A percentile compares a stretch with the other conserved stretches of the same genome.
phyloP scores from a whole-genome alignment of 35 echinoderm and acorn worm species.

The Strongylocentrotus purpuratus region DNA sequence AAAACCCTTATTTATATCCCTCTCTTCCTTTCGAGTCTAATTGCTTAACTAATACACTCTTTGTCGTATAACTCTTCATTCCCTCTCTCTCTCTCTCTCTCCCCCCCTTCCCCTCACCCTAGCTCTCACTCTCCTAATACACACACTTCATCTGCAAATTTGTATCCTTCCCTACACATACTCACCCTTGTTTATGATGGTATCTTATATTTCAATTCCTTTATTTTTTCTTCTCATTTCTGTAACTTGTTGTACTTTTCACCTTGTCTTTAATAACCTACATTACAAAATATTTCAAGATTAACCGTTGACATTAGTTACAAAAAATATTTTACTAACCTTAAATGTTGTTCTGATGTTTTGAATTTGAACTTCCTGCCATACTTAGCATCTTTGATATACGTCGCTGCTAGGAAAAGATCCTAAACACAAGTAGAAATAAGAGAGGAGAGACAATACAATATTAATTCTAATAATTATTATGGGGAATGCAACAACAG shows the following conservation, averaged over 20 bases:
- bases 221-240: too few relatives aligned
- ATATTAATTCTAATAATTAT: neutral
- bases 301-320: neutral
- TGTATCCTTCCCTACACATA: neutral
- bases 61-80: neutral
- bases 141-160: neutral
- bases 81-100: neutral
- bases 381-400: slow-evolving; percentile 76
- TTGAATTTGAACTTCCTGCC: slow-evolving; percentile 76
- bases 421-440: slow-evolving; percentile 48
- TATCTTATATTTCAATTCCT: too few relatives aligned
- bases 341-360: slow-evolving; percentile 53
- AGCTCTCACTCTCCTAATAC: too few relatives aligned
- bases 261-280: neutral
- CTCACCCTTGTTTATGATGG: too few relatives aligned
- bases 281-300: neutral
- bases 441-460: neutral
- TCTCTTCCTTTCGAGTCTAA: neutral
- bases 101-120: neutral
- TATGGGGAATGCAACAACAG: too few relatives aligned
- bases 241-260: neutral
- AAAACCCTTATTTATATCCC: neutral
- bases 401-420: slow-evolving; percentile 74
- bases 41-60: neutral
- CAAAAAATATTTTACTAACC: slow-evolving; percentile 29